Base-by-base conservation (phyloP, 64 coral and sea anemone genomes). In the Astreopora myriophthalma region DNA sequence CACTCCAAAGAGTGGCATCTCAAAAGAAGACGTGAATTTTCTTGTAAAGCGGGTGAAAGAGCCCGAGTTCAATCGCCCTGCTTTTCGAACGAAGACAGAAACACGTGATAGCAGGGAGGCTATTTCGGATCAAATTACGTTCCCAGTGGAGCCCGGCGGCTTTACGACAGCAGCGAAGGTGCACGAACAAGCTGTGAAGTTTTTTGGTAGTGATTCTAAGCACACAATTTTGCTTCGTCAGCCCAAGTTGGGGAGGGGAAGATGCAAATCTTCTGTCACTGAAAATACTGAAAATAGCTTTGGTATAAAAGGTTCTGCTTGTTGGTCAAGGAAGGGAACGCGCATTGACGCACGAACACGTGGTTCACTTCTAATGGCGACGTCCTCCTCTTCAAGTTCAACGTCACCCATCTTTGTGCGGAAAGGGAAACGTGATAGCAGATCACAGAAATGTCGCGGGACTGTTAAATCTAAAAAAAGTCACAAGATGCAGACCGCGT, bases 11-110 rank as follows among this genome's bases (percentile, higher is more conserved):
- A 83, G 89, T 37, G 89, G 77, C 8, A 91, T 91, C 39, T 60
- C 27, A 8, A 84, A 91, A 83, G 89, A 84, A 73, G 48, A 68
- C 0, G 89, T 91, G 24, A 91, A 90, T 48, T 90, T 90, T 49
- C 31, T 70, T 19, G 75, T 82, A 38, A 82, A 44, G 30, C 69
- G 70, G 10, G 26, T 11, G 11, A n/a, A 17, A n/a, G 14, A 55
- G n/a, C 34, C 32, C 22, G 42, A 75, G 0, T 60, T 34, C 19
- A 22, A 87, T 42, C 24, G 46, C 55, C 24, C 88, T 20, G 16
- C 20, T 5, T 64, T 49, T 0, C 35, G 16, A 13, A 55, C 25
- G 65, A 13, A 36, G 73, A 73, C 33, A 38, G 34, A 20, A 6
- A 1, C 9, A 32, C 32, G 12, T 3, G 29, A 71, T 33, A 71